Conservation (phyloP, 2,888 invertebrate species). For the Stegana nigrithorax region DNA sequence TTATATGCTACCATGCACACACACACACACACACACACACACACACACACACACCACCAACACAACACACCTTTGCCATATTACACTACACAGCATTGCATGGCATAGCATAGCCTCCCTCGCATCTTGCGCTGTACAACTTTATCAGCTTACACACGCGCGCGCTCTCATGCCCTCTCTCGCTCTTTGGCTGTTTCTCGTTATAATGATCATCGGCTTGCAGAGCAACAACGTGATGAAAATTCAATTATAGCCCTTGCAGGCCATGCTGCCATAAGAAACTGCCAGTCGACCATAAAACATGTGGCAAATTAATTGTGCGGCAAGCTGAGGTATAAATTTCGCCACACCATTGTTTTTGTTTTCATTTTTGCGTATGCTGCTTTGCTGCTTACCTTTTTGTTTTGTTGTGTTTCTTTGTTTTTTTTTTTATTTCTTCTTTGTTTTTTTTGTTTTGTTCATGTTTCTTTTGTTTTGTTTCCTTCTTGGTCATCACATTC, state of each 20-base stretch:
- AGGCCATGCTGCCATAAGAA: background rate
- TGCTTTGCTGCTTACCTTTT: background rate
- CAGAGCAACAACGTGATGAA: conserved; percentile 52
- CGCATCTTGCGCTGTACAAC: too few species aligned
- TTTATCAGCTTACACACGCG: too few species aligned
- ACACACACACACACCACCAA: too few species aligned
- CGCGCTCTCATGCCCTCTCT: too few species aligned
- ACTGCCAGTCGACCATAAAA: conserved; percentile 42
- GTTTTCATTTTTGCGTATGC: conserved; percentile 28
- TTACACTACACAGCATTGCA: too few species aligned
- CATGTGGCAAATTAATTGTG: conserved; percentile 60
- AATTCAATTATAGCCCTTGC: conserved; percentile 51
- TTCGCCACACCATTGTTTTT: conserved; percentile 31
- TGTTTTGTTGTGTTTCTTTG: conserved; percentile 33
- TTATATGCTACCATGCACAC: too few species aligned
- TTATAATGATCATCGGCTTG: too few species aligned
- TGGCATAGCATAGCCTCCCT: too few species aligned
- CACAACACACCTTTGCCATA: too few species aligned
- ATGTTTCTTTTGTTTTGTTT: background rate
- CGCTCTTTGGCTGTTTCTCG: too few species aligned
- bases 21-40: too few species aligned
- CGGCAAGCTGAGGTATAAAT: conserved; percentile 53
- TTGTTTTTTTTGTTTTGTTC: background rate
- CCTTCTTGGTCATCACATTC: conserved; percentile 58
- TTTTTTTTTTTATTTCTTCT: too few species aligned